These are phyloP conservation scores for Emydocephalus ijimae DNA, from an alignment of 2,113 vertebrate species.

Conservation along the genomic window DNA sequence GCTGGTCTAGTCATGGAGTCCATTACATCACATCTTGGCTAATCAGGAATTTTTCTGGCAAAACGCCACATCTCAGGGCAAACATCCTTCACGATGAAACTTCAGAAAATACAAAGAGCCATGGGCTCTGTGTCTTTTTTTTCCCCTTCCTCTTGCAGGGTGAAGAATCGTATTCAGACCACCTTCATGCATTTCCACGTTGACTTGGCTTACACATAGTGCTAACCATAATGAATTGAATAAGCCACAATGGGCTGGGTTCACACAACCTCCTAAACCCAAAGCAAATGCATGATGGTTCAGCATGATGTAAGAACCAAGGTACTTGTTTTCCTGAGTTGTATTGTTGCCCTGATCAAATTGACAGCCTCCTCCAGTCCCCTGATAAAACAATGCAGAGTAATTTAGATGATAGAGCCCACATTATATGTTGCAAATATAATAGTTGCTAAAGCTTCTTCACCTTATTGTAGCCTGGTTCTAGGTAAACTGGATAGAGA, in stretches of 20 bases:
- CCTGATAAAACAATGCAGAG: background rate
- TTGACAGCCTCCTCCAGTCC: background rate
- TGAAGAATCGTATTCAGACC: background rate
- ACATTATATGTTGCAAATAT: background rate
- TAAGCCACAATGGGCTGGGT: background rate
- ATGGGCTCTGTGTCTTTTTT: background rate
- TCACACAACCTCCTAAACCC: background rate
- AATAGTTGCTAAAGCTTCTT: background rate
- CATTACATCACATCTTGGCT: slow-evolving; percentile 1
- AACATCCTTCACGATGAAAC: background rate
- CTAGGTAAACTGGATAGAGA: background rate
- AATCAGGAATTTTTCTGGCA: background rate
- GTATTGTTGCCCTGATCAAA: background rate
- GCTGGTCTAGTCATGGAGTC: slow-evolving; percentile 31
- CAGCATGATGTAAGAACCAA: background rate
- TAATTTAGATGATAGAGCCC: background rate
- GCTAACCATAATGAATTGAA: background rate
- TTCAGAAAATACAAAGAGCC: background rate
- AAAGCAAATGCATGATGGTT: background rate
- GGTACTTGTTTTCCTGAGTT: background rate
- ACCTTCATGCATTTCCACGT: background rate
- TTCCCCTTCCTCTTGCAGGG: background rate
- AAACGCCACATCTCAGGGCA: background rate
- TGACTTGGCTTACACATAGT: background rate
- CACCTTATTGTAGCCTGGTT: background rate